These are phyloP conservation scores for Eurypyga helias DNA, from an alignment of 2,113 vertebrate species.

Conservation along the genomic window DNA sequence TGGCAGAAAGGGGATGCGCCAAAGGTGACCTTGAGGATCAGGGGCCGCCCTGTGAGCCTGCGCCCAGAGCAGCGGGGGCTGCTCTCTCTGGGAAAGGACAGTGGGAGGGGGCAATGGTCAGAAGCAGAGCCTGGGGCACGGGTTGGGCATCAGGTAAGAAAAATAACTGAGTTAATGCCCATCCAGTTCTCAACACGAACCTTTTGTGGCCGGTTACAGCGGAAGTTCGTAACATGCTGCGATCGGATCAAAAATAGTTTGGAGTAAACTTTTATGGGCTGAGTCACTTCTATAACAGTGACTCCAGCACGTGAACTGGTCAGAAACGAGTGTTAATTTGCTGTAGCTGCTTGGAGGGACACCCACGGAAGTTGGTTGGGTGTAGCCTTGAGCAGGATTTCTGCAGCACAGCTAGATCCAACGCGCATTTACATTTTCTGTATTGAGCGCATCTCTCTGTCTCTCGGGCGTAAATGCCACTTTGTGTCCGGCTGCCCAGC, in stretches of 20 bases:
- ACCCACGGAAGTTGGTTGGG: fast-evolving
- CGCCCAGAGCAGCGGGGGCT: background rate
- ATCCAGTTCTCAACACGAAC: background rate
- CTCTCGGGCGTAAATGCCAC: background rate
- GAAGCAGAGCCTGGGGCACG: background rate
- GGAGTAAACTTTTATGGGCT: background rate
- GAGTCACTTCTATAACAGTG: fast-evolving
- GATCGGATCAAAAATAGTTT: background rate
- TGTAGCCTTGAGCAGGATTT: background rate
- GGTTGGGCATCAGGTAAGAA: background rate
- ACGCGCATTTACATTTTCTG: fast-evolving
- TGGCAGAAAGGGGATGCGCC: background rate
- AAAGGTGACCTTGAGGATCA: no score
- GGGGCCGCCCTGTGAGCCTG: no score
- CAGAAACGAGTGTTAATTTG: fast-evolving
- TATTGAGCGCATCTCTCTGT: fast-evolving
- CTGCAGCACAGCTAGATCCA: background rate
- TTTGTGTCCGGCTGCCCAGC: background rate
- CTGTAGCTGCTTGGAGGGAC: background rate
- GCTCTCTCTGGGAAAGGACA: background rate
- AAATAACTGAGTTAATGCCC: background rate
- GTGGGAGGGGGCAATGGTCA: fast-evolving
- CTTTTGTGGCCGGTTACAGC: background rate
- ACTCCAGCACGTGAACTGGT: background rate
- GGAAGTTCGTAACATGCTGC: background rate